These are phyloP conservation scores for Gulo gulo DNA, from an alignment of 2,113 vertebrate genomes.

Conservation along the genomic window DNA sequence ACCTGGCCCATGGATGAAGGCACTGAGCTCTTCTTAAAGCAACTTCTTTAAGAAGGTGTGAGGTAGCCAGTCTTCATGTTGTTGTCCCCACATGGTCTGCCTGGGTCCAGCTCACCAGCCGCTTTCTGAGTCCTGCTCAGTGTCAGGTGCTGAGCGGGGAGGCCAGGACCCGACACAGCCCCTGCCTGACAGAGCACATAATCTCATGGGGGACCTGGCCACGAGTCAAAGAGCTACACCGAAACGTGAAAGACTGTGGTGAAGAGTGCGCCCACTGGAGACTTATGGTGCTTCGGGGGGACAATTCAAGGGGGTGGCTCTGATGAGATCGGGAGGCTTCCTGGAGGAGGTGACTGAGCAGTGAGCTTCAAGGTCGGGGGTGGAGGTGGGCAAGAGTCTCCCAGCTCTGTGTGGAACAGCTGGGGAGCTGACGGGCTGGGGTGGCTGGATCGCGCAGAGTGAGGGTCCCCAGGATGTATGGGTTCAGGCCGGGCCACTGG, in stretches of 20 bases:
- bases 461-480: not conserved
- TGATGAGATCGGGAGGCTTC: not conserved
- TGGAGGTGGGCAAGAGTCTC: not conserved
- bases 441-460: not conserved
- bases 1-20: no score
- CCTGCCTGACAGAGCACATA: not conserved
- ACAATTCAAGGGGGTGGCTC: not conserved
- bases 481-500: not conserved
- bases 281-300: not conserved
- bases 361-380: not conserved
- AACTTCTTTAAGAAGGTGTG: not conserved
- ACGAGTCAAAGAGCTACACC: not conserved
- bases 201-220: not conserved
- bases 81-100: not conserved
- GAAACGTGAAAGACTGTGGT: not conserved
- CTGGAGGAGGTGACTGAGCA: not conserved
- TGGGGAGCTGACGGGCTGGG: not conserved
- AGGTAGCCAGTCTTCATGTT: rapidly evolving
- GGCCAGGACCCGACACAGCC: not conserved
- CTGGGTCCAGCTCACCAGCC: not conserved
- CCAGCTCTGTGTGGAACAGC: not conserved
- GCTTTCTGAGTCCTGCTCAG: not conserved
- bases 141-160: not conserved
- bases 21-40: not conserved
- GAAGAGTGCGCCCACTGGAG: no score